phyloP scores from a whole-genome alignment of 2,797 vertebrate genomes.

The Mastacembelus armatus region DNA sequence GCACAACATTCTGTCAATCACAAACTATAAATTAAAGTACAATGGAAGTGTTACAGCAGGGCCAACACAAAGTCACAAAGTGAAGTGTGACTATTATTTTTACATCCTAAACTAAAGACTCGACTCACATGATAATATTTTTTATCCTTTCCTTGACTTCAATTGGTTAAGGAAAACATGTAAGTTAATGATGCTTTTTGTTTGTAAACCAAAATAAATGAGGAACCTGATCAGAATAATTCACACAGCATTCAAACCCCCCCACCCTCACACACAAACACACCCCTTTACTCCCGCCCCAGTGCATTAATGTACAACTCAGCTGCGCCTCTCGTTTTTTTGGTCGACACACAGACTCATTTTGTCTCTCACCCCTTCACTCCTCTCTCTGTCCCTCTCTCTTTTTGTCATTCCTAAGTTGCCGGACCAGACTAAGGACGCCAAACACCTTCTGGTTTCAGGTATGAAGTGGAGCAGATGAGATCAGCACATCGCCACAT shows the following conservation, averaged over 20 bases:
- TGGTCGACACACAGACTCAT: constrained; percentile 37
- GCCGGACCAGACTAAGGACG: constrained; percentile 34
- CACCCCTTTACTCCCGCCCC: constrained; percentile 26
- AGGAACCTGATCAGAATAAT: constrained; percentile 12
- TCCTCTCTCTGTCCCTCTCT: constrained; percentile 16
- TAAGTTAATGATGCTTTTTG: not conserved
- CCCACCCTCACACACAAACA: constrained; percentile 26
- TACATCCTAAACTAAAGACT: not conserved
- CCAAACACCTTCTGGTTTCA: constrained; percentile 49
- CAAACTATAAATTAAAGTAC: not conserved
- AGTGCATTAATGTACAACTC: constrained; percentile 14
- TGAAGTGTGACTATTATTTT: not conserved
- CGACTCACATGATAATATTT: not conserved
- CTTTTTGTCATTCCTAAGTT: constrained; percentile 13
- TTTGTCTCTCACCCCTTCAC: constrained; percentile 38
- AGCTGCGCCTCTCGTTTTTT: constrained; percentile 61
- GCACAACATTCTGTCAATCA: not conserved
- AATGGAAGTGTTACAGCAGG: not conserved
- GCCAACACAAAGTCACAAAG: not conserved
- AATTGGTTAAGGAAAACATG: not conserved
- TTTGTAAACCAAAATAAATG: constrained; percentile 1
- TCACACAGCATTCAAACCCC: not conserved
- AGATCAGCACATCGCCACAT: constrained; percentile 22
- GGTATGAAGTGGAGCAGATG: constrained; percentile 51
- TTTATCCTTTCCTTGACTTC: not conserved